Evolutionary conservation across 2,888 invertebrate genomes (phyloP).

Genomic region (Adela reaumurella): DNA sequence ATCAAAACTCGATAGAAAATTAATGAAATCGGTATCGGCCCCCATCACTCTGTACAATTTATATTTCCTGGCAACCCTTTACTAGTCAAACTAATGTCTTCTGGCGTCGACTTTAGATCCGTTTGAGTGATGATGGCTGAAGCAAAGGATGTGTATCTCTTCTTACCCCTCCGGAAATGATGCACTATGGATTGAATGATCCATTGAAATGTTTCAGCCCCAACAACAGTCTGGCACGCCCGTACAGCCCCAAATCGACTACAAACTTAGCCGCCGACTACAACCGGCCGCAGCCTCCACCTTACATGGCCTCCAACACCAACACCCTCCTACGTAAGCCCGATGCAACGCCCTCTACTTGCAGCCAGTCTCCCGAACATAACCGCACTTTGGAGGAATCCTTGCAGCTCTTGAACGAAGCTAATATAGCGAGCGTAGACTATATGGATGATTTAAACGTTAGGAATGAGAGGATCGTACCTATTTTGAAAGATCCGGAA

Average conservation of each 20-base stretch:
- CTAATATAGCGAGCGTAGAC: conserved; percentile 31
- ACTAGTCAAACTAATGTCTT: no score
- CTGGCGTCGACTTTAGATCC: no score
- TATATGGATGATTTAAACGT: conserved; percentile 24
- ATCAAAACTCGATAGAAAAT: no score
- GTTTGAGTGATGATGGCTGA: no score
- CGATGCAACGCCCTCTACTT: conserved; percentile 21
- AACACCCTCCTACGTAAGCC: conserved; percentile 37
- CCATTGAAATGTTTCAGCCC: conserved; percentile 55
- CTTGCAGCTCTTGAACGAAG: conserved; percentile 42
- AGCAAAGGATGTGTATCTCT: no score
- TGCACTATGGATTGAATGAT: no score
- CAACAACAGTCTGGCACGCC: conserved; percentile 50
- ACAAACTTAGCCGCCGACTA: conserved; percentile 39
- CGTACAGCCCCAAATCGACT: conserved; percentile 46
- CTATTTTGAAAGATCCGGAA: conserved; percentile 20
- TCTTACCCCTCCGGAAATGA: no score
- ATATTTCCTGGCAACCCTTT: no score
- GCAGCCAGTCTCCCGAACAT: conserved; percentile 31
- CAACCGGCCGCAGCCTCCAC: conserved; percentile 48
- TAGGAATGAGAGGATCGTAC: background rate
- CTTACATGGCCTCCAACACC: conserved; percentile 35
- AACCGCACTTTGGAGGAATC: conserved; percentile 38
- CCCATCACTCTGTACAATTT: no score
- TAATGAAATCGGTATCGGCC: no score